Evolutionary conservation across 2,113 vertebrate species (phyloP).

Genomic region (Tenrec ecaudatus): DNA sequence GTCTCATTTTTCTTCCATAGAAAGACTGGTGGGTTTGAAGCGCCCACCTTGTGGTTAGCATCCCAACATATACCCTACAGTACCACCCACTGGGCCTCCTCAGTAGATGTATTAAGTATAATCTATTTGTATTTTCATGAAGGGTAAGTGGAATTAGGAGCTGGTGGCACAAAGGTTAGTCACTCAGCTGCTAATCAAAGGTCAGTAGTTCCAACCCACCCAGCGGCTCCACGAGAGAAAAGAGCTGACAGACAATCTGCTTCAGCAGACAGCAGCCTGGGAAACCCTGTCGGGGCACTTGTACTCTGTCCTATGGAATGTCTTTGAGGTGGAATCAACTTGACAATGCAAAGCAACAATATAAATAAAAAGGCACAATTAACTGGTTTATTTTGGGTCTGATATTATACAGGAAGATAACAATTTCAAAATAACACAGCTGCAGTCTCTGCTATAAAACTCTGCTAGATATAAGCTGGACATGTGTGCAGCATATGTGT

Average conservation of each 20-base stretch:
- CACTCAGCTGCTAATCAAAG: not conserved
- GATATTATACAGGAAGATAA: not conserved
- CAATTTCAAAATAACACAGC: slow-evolving; percentile 40
- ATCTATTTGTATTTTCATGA: too few relatives aligned
- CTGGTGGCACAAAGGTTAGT: not conserved
- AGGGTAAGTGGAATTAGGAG: not conserved
- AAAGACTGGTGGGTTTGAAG: too few relatives aligned
- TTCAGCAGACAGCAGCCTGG: not conserved
- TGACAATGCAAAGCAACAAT: not conserved
- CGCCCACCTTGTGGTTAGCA: too few relatives aligned
- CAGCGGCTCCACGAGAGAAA: not conserved
- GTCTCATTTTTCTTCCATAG: too few relatives aligned
- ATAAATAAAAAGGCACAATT: slow-evolving; percentile 1
- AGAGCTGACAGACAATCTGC: not conserved
- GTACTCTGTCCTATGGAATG: not conserved
- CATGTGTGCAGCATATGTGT: not conserved
- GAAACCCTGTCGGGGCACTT: not conserved
- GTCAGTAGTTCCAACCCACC: not conserved
- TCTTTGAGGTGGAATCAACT: not conserved
- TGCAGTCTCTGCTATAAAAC: not conserved
- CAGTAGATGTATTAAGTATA: too few relatives aligned
- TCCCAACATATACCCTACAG: too few relatives aligned
- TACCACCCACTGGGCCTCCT: too few relatives aligned
- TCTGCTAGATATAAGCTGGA: not conserved
- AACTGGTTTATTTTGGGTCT: slow-evolving; percentile 17